These are phyloP conservation scores for Ptychoptera albimana DNA, from an alignment of 2,888 invertebrate species.

Conservation along the genomic window DNA sequence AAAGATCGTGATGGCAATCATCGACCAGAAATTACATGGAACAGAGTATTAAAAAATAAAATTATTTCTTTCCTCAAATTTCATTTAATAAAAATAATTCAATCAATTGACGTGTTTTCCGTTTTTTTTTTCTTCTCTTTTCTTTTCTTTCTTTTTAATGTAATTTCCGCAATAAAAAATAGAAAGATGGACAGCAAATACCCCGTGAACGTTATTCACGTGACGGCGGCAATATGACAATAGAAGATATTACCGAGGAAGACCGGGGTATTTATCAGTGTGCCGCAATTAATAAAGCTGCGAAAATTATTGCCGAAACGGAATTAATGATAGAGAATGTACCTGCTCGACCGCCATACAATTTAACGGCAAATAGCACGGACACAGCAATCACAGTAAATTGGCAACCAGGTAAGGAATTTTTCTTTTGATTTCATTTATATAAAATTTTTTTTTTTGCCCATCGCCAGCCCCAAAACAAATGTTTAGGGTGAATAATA, in stretches of 20 bases:
- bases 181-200: slow-evolving; percentile 60
- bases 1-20: slow-evolving; percentile 49
- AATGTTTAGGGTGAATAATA: too few species aligned
- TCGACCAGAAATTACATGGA: slow-evolving; percentile 50
- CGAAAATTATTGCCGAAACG: slow-evolving; percentile 62
- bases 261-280: slow-evolving; percentile 81
- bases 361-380: slow-evolving; percentile 61
- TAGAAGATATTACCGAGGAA: slow-evolving; percentile 60
- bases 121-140: too few species aligned
- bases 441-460: too few species aligned
- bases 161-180: slow-evolving; percentile 15
- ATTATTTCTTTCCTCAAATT: too few species aligned
- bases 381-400: slow-evolving; percentile 55
- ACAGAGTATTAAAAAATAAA: slow-evolving; percentile 31
- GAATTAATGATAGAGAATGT: slow-evolving; percentile 72
- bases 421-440: neutral
- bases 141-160: neutral
- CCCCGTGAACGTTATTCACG: slow-evolving; percentile 50
- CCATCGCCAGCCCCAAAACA: too few species aligned
- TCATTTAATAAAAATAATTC: too few species aligned
- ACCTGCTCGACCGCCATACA: slow-evolving; percentile 81
- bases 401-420: slow-evolving; percentile 52
- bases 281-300: slow-evolving; percentile 73
- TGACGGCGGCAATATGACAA: slow-evolving; percentile 65
- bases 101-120: too few species aligned